These are phyloP conservation scores for Alectoris magna DNA, from an alignment of 2,797 vertebrate genomes.

Conservation along the genomic window DNA sequence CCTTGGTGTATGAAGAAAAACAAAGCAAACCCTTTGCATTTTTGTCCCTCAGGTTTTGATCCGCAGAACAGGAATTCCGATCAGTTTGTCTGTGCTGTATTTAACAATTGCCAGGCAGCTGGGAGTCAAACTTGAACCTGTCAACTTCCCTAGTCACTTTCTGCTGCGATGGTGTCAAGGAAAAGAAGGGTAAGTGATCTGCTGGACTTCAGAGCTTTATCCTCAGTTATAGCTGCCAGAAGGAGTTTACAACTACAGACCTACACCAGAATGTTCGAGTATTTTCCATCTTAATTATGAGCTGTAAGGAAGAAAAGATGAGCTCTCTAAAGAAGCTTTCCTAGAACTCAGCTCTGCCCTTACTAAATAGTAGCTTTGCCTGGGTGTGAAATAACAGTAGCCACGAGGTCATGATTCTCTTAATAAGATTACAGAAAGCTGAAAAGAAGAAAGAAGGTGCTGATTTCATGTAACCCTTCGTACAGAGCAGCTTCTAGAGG, in stretches of 20 bases:
- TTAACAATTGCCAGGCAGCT: conserved; percentile 90
- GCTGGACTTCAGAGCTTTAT: background rate
- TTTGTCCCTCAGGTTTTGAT: conserved; percentile 87
- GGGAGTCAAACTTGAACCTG: conserved; percentile 92
- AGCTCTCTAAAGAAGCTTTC: background rate
- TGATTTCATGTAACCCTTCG: background rate
- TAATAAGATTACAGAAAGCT: background rate
- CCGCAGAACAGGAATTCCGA: conserved; percentile 94
- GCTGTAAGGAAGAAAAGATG: background rate
- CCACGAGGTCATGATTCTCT: background rate
- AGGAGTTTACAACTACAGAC: background rate
- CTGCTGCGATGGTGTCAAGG: conserved; percentile 95
- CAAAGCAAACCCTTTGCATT: background rate
- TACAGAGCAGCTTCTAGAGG: background rate
- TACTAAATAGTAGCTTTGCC: background rate
- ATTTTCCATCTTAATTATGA: background rate
- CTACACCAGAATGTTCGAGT: background rate
- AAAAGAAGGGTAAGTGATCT: conserved; percentile 82
- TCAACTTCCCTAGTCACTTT: conserved; percentile 98
- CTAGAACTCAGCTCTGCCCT: background rate
- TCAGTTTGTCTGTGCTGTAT: conserved; percentile 96
- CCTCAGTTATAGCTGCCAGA: background rate
- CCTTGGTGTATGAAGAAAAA: no score
- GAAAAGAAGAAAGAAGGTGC: background rate
- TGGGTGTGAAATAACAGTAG: background rate